Evolutionary conservation across 2,888 invertebrate species (phyloP), one percentile per base, ranked within the genome.

Genomic region (Chrysodeixis includens): DNA sequence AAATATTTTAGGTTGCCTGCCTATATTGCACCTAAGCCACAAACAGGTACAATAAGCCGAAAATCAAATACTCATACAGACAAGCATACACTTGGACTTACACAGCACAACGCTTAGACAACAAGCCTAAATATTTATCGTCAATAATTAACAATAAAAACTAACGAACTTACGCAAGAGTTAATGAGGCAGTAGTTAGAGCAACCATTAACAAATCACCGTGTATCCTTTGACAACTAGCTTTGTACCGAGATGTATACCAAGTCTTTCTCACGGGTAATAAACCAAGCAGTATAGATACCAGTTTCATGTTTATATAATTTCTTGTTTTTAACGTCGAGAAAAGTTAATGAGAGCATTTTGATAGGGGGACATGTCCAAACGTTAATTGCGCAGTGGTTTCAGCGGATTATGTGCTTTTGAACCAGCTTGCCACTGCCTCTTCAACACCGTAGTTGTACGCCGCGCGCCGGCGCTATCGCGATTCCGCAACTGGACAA

Each of bases 201-300:
- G 56, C 44, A 55, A 59, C 40, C 73, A 69, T 79, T 67, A 79
- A 66, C 64, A 66, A 57, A 64, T 57, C 35, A 32, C 57, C 55
- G 44, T 55, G 40, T 69, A 77, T 79, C 73, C 77, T 78, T 79
- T 10, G 20, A 62, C 46, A 49, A 49, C 56, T 46, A 30, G 22
- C 18, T 10, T 16, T 22, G 53, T 35, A 54, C 49, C 26, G 59
- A 71, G 32, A 71, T 51, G 66, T 72, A 52, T 69, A 69, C 62
- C 51, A 49, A 35, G 8, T 40, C 40, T 49, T 77, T 79, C 76
- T 61, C 79, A 77, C 77, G 77, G 22, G 60, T 35, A 58, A 49
- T 59, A 44, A 65, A 56, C 4, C 51, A 51, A 44, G 9, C 10
- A 44, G n/a, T 40, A 3, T 58, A 26, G 14, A 44, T 46, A 56